Conservation (phyloP, 2,888 invertebrate genomes). For the Chrysomela aeneicollis region DNA sequence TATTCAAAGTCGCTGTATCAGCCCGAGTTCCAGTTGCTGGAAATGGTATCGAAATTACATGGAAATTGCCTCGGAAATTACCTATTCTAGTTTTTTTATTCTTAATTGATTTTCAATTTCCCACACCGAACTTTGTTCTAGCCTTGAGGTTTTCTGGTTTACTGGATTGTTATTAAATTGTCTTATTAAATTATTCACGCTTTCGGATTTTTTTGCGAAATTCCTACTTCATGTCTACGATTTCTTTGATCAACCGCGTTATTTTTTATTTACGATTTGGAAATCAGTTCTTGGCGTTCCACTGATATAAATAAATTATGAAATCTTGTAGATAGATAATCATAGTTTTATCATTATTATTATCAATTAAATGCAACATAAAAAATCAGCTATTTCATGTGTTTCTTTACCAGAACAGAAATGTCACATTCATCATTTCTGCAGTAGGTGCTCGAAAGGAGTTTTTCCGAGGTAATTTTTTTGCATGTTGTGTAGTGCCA, state of each 20-base stretch:
- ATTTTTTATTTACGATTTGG: too few relatives aligned
- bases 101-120: slow-evolving; percentile 3
- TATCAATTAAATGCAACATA: too few relatives aligned
- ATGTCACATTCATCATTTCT: neutral
- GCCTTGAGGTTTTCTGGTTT: neutral
- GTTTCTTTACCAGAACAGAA: too few relatives aligned
- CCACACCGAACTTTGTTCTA: neutral
- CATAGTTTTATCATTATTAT: too few relatives aligned
- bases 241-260: neutral
- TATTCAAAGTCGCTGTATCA: too few relatives aligned
- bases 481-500: neutral
- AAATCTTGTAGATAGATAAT: too few relatives aligned
- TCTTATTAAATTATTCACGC: slow-evolving; percentile 22
- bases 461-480: neutral
- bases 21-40: too few relatives aligned
- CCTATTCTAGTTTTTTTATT: neutral
- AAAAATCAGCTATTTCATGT: too few relatives aligned
- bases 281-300: too few relatives aligned
- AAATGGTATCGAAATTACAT: too few relatives aligned
- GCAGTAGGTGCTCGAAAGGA: neutral
- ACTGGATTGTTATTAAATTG: neutral
- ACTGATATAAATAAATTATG: too few relatives aligned
- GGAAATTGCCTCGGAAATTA: too few relatives aligned
- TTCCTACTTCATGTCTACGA: neutral
- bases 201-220: slow-evolving; percentile 21